Conservation (phyloP, 2,888 invertebrate species). For the Margaritifera margaritifera region DNA sequence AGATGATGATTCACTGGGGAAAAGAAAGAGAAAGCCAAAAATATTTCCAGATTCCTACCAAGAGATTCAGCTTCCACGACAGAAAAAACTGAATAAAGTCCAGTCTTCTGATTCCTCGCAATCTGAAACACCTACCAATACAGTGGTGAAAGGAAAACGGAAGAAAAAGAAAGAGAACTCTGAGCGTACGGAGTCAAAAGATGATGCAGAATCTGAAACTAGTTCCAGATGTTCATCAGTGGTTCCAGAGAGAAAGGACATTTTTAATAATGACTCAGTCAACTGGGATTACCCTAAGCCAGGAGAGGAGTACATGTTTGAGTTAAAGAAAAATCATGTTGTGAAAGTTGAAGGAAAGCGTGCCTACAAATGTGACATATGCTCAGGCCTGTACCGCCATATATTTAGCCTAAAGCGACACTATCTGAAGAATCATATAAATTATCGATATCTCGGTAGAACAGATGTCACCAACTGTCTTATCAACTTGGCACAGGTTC, state of each 20-base stretch:
- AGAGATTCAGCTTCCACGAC: constrained; percentile 10
- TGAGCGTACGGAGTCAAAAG: not conserved
- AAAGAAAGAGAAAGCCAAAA: constrained; percentile 33
- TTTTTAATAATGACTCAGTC: constrained; percentile 26
- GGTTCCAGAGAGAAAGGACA: not conserved
- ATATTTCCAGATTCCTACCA: constrained; percentile 35
- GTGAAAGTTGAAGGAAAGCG: constrained; percentile 70
- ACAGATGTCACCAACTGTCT: constrained; percentile 74
- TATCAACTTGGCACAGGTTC: constrained; percentile 57
- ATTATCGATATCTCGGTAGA: constrained; percentile 72
- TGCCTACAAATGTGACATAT: constrained; percentile 76
- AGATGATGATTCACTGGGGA: constrained; percentile 4
- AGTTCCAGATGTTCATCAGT: not conserved
- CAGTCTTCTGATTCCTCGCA: no score
- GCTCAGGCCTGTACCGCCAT: constrained; percentile 74
- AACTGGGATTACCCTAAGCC: constrained; percentile 39
- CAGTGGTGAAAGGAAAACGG: constrained; percentile 7
- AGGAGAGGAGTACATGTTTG: constrained; percentile 43
- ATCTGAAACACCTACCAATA: not conserved
- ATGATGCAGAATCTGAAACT: constrained; percentile 5
- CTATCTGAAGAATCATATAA: constrained; percentile 75
- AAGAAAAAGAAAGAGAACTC: constrained; percentile 3
- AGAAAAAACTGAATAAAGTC: constrained; percentile 2
- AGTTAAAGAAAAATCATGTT: constrained; percentile 32
- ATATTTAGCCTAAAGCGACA: constrained; percentile 76